Evolutionary conservation across 2,888 invertebrate species (phyloP), one percentile per base, ranked within the genome.

Genomic region (Blomia tropicalis): DNA sequence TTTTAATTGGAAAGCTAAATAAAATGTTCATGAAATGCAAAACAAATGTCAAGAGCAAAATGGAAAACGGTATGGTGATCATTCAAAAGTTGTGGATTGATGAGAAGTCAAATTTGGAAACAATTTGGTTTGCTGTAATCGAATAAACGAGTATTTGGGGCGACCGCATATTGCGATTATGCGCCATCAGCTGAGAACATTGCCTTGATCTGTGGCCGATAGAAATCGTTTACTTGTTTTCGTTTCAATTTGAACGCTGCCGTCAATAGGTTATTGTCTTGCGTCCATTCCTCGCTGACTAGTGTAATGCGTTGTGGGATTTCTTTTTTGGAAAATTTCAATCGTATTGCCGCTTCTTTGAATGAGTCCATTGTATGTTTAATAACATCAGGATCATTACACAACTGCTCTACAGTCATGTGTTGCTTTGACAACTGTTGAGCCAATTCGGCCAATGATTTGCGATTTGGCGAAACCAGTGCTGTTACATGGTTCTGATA

Each of bases 401-500:
- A 64, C 47, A 64, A 23, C 47, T 44, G 22, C 30, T 58, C 58
- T 4, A 27, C 2, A 27, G 62, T 17, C 58, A 69, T 19, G 66
- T 69, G 19, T 69, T 65, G 43, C 62, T 68, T 68, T 1, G 84
- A 84, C 64, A 83, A 75, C 67, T 82, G 81, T 36, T 74, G 75
- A 1, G 88, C 90, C 69, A 93, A 77, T 68, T 82, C 82, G 60
- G 80, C 79, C 64, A 89, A 77, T 36, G 63, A 47, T 27, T 65
- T 64, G 1, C 31, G 72, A 67, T 77, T 78, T 5, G 96, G 92
- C 65, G 93, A 91, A 59, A 98, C 80, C 63, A 98, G 79, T 59
- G 91, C 91, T 65, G 93, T 89, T 4, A 88, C 85, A 75, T 82
- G 86, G 70, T 82, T 81, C 75, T 87, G 85, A 65, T 81, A 80